Evolutionary conservation across 2,888 invertebrate genomes (phyloP).

Genomic region (Crossocerus cetratus): DNA sequence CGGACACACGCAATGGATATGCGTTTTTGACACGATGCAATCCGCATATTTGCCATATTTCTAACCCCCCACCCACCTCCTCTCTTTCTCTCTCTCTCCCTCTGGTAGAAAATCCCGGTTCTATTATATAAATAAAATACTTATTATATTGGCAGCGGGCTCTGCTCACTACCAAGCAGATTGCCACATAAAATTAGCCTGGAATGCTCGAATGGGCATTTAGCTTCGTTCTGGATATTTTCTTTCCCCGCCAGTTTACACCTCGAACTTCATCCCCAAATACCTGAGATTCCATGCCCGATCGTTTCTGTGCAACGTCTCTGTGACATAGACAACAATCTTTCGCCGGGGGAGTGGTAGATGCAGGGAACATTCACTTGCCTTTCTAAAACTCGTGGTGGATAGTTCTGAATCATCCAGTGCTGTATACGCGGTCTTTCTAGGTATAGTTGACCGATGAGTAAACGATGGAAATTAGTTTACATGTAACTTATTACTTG

Average conservation of each 20-base stretch:
- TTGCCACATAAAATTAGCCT: constrained; percentile 47
- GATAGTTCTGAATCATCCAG: background rate
- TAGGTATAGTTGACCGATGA: background rate
- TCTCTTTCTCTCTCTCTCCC: background rate
- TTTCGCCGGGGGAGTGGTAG: background rate
- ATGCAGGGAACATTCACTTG: background rate
- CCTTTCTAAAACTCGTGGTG: background rate
- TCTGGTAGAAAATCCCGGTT: background rate
- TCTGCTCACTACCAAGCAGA: background rate
- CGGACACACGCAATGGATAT: constrained; percentile 7
- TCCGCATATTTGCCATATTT: background rate
- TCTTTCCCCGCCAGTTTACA: background rate
- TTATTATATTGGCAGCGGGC: background rate
- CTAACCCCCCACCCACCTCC: background rate
- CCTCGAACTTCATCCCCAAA: background rate
- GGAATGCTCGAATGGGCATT: constrained; percentile 27
- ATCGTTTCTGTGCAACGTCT: background rate
- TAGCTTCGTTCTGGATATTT: constrained; percentile 14
- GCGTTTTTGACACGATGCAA: background rate
- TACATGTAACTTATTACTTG: background rate
- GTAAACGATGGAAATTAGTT: background rate
- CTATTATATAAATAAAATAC: no score
- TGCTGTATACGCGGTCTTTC: background rate
- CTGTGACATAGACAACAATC: background rate
- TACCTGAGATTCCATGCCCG: background rate